Evolutionary conservation across 1,140 invertebrate species (phyloP), one percentile per base, ranked within the genome.

Genomic region (Colletes latitarsis): DNA sequence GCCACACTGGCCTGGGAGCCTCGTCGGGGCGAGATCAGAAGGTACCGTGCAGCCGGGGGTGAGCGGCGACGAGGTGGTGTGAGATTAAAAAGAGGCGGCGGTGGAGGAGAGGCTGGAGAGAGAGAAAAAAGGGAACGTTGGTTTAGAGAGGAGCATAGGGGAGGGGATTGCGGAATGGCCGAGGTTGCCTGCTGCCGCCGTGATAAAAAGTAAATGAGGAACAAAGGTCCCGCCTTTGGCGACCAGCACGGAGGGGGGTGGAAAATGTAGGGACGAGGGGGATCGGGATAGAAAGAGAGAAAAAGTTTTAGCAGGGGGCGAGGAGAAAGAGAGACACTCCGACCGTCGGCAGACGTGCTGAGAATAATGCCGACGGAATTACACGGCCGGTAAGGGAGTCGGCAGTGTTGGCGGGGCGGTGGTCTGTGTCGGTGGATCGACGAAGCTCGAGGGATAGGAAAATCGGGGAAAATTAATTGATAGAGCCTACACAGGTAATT

Each of bases 131-230:
- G 69, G 30, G 57, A 68, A 68, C 57, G 69, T 58, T 52, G 72
- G 55, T 58, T 60, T 77, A 66, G 30, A 69, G 60, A 73, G 72
- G 62, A 81, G 21, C 60, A 75, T 78, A 41, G 43, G 43, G 52
- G 55, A 10, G 78, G 70, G 71, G 77, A 72, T 73, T 77, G 68
- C 62, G 75, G 60, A 78, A 76, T 79, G 76, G 85, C 57, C 73
- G 77, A 73, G 77, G 87, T 82, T 83, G 83, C 60, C 64, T 67
- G 77, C 84, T 84, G 82, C 77, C 83, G 85, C 84, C 69, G 88
- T 91, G 89, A 92, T 91, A 92, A 92, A 93, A 93, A 92, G 89
- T 92, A 92, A 92, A 92, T 92, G 91, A 93, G 91, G 91, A 92
- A 92, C 91, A 92, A 92, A 92, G 90, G 88, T 89, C 86, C 83